phyloP scores from a whole-genome alignment of 2,797 vertebrate genomes.

The Caiman crocodilus region DNA sequence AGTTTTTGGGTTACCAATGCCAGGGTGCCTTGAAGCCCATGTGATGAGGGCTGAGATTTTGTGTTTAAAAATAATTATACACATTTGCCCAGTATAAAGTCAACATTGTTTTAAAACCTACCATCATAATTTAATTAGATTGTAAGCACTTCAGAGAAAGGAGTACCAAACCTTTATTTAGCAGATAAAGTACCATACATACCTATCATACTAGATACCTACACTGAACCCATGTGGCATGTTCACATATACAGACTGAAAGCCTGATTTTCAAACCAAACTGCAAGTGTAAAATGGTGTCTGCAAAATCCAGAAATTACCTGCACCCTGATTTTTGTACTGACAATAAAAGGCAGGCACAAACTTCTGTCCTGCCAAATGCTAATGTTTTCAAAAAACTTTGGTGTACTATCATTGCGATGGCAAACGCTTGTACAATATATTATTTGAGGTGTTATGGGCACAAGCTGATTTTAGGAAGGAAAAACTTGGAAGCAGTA shows the following conservation, averaged over 20 bases:
- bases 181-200: background rate
- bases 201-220: background rate
- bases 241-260: constrained; percentile 14
- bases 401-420: constrained; percentile 25
- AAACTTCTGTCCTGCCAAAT: constrained; percentile 45
- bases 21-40: background rate
- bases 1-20: background rate
- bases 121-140: too few relatives aligned
- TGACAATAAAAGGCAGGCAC: background rate
- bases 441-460: constrained; percentile 63
- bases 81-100: too few relatives aligned
- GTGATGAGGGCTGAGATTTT: background rate
- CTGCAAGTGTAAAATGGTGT: constrained; percentile 7
- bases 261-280: constrained; percentile 15
- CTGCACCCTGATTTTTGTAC: constrained; percentile 33
- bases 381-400: constrained; percentile 56
- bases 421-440: constrained; percentile 39
- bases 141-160: too few relatives aligned
- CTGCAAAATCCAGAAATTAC: constrained; percentile 60
- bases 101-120: too few relatives aligned
- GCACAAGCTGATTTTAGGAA: constrained; percentile 11
- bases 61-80: background rate
- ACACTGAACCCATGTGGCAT: constrained; percentile 17
- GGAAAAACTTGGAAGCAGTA: constrained; percentile 6
- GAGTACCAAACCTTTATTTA: background rate